phyloP scores from a whole-genome alignment of 2,797 vertebrate species.

The Malurus leucopterus region DNA sequence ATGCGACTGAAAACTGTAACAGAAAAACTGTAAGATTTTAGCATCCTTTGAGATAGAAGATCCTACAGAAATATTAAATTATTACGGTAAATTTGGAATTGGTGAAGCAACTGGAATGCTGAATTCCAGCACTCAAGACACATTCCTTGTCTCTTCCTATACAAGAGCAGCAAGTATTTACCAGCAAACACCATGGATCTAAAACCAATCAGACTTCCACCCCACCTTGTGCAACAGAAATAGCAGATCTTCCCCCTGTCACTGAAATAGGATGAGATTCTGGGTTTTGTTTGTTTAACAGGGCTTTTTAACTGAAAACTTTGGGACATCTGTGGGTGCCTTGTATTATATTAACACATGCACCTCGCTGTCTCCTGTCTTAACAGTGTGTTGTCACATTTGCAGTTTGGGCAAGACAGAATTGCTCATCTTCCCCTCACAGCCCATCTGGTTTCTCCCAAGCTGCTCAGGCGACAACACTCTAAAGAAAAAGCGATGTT shows the following conservation, averaged over 20 bases:
- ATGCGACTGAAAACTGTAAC: not conserved
- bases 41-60: not conserved
- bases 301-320: conserved; percentile 43
- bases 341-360: conserved; percentile 60
- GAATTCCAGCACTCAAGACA: not conserved
- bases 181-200: not conserved
- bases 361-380: conserved; percentile 59
- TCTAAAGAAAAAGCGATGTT: conserved; percentile 35
- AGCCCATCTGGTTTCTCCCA: conserved; percentile 67
- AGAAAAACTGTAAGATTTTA: not conserved
- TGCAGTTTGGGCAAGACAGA: conserved; percentile 64
- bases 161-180: not conserved
- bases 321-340: conserved; percentile 49
- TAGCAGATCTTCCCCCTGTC: not conserved
- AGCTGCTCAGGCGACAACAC: conserved; percentile 49
- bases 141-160: not conserved
- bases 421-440: conserved; percentile 54
- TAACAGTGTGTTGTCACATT: conserved; percentile 61
- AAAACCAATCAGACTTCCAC: not conserved
- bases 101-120: not conserved
- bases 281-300: conserved; percentile 47
- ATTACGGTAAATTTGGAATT: not conserved
- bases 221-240: not conserved
- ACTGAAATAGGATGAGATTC: not conserved
- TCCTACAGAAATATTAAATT: not conserved